Evolutionary conservation across 1,140 invertebrate species (phyloP).

Genomic region (Atta texana): DNA sequence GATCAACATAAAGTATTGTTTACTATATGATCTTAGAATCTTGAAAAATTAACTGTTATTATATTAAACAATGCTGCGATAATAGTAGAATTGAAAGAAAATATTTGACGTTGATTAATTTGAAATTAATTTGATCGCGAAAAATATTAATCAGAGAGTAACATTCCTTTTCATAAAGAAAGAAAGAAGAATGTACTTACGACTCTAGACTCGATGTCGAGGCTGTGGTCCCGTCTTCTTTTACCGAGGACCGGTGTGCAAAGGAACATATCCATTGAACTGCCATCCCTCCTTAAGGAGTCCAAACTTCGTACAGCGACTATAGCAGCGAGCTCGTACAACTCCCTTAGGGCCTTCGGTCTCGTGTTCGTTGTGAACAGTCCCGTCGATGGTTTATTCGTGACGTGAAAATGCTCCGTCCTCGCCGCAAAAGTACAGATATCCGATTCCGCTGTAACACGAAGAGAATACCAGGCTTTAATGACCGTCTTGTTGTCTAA

Average conservation of each 20-base stretch:
- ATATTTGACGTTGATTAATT: neutral
- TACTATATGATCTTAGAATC: neutral
- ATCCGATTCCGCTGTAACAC: constrained; percentile 93
- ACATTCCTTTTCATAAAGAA: neutral
- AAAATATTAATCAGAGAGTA: neutral
- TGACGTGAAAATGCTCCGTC: constrained; percentile 91
- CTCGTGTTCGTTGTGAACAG: constrained; percentile 91
- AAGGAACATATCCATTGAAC: constrained; percentile 88
- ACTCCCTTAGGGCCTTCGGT: constrained; percentile 89
- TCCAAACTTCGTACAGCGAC: constrained; percentile 85
- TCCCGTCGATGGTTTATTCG: constrained; percentile 88
- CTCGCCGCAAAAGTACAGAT: constrained; percentile 92
- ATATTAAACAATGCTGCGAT: neutral
- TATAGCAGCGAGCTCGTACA: constrained; percentile 91
- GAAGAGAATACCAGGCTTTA: constrained; percentile 63
- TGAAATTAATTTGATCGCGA: constrained; percentile 1
- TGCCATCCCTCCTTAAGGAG: constrained; percentile 86
- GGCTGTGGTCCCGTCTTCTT: constrained; percentile 89
- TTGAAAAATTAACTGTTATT: neutral
- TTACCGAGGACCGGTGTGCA: constrained; percentile 93
- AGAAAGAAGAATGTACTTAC: constrained; percentile 87
- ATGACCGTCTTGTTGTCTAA: constrained; percentile 25
- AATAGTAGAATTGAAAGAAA: neutral
- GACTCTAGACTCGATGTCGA: constrained; percentile 95
- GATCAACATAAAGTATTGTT: constrained; percentile 2